phyloP scores from a whole-genome alignment of 2,888 invertebrate genomes.

The Lasioglossum vierecki region DNA sequence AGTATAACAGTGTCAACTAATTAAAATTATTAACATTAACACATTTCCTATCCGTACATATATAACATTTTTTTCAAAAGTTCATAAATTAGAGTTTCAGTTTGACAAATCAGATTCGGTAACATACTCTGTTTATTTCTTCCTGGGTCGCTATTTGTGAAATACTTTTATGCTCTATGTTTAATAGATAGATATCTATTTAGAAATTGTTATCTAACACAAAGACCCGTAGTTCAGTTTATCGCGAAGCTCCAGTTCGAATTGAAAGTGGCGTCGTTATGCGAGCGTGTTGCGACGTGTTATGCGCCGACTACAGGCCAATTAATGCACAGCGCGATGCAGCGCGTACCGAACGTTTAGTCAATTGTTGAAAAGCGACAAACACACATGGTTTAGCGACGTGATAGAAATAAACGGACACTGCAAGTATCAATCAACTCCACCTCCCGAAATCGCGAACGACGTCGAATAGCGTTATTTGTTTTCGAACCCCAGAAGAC shows the following conservation, averaged over 20 bases:
- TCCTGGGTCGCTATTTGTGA: background rate
- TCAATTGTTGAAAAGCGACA: constrained; percentile 11
- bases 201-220: background rate
- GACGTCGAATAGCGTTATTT: constrained; percentile 15
- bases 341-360: constrained; percentile 17
- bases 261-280: constrained; percentile 1
- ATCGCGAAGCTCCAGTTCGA: background rate
- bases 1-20: background rate
- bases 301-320: background rate
- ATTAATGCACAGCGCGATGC: constrained; percentile 1
- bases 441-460: constrained; percentile 18
- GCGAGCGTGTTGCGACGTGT: background rate
- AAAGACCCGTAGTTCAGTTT: background rate
- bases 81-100: background rate
- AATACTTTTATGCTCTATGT: background rate
- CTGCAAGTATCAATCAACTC: background rate
- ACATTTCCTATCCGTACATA: background rate
- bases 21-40: background rate
- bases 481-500: constrained; percentile 5
- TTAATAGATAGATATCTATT: background rate
- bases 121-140: background rate
- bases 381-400: background rate
- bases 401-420: background rate
- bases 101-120: background rate
- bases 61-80: background rate